Base-by-base conservation (phyloP, 1,140 invertebrate genomes). In the Meloidogyne floridensis region DNA sequence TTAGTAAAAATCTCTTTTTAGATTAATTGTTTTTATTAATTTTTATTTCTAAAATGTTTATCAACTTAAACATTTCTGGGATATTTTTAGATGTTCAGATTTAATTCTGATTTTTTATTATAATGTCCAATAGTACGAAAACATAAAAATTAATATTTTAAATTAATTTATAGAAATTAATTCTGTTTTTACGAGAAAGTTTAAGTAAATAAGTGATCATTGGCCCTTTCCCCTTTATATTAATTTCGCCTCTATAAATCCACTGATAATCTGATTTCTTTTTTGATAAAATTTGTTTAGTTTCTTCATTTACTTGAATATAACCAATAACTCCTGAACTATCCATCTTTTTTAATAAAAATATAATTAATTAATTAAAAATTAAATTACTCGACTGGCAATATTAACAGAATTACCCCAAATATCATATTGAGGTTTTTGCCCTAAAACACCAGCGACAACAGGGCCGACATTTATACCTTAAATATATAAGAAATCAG, bases 391-490 rank as follows among this genome's bases (percentile, higher is more conserved):
- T 51, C 96, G 91, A 9, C 95, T 97, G 2, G 95, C 95, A 3
- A 98, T 95, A 90, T 98, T 98, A 0, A 98, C 96, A 0, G 96
- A 96, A 90, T 98, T 98, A 3, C 96, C 95, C 96, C 96, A 98
- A 86, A 97, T 98, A 87, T 98, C 97, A 91, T 98, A 98, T 87
- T 98, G 96, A 0, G 96, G 97, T 89, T 98, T 98, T 89, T 96
- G 95, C 0, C 96, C 96, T 42, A 98, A 95, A 11, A 98, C 96
- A 18, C 96, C 96, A 10, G 95, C 95, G 88, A 98, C 96, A 3
- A 98, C 95, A 0, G 96, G 95, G 0, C 96, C 96, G 88, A 97
- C 94, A 91, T 95, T 96, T 72, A 98, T 92, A 78, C 96, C 95
- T 95, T 86, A 47, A 81, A 76, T 88, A 86, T 86, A 53, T 53